Base-by-base conservation (phyloP, 2,888 invertebrate genomes). In the Eretmocerus hayati region DNA sequence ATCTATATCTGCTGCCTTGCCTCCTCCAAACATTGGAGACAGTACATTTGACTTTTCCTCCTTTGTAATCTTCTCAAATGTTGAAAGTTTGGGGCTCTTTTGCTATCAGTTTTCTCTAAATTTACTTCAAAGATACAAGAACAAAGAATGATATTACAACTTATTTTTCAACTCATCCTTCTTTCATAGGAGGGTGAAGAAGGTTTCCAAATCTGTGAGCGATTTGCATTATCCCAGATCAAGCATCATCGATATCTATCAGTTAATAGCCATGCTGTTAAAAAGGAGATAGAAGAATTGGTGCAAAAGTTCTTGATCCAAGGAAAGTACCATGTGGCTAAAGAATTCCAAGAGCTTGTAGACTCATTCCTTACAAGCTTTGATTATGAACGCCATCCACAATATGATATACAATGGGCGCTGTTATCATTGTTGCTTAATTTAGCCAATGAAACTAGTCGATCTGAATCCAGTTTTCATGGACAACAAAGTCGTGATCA, bases 361-460 rank as follows among this genome's bases (percentile, higher is more conserved):
- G 48, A 65, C 40, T 54, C 59, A 3, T 69, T 71, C 50, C 43
- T 71, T 23, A 60, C 58, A 2, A 66, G 63, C 46, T 71, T 70
- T 41, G 64, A 68, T 35, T 71, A 68, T 43, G 68, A 68, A 15
- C 58, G 63, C 42, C 67, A 67, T 58, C 70, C 72, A 1, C 71
- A 72, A 49, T 67, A 64, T 35, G 76, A 78, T 57, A 58, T 76
- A 2, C 74, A 76, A 52, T 78, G 77, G 75, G 66, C 72, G 1
- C 48, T 78, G 31, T 53, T 78, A 5, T 73, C 74, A 19, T 65
- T 78, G 13, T 54, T 78, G 4, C 54, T 78, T 2, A 60, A 70
- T 51, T 55, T 77, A 9, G 66, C 77, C 0, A 62, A 56, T 26
- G 67, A 70, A 52, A 69, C 66, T 3, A 57, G 57, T 39, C 65